Percentiles rank a stretch among this genome's conserved stretches.
phyloP scores from a whole-genome alignment of 2,113 vertebrate genomes.

The Pterocles gutturalis region DNA sequence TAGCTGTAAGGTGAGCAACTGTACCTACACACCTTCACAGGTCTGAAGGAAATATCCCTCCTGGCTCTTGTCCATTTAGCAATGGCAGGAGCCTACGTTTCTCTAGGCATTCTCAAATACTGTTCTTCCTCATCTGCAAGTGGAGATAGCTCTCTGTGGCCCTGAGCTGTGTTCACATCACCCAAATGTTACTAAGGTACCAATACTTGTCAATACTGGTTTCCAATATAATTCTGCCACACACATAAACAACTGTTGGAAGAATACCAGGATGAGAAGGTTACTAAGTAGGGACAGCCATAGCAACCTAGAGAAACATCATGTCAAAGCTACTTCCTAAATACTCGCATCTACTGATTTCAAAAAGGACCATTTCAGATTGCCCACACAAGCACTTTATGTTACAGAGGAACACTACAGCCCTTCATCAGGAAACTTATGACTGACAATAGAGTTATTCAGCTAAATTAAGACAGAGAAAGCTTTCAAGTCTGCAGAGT shows the following conservation, averaged over 20 bases:
- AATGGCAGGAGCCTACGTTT: not conserved
- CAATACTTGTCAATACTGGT: not conserved
- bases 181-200: not conserved
- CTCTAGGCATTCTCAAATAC: not conserved
- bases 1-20: not conserved
- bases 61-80: accelerated
- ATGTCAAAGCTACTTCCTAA: not conserved
- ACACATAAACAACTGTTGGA: not conserved
- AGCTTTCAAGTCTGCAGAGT: not conserved
- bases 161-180: not conserved
- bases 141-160: not conserved
- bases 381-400: not conserved
- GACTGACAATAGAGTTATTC: not conserved
- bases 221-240: not conserved
- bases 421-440: not conserved
- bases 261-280: not conserved
- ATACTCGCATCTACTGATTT: not conserved
- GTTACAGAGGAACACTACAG: not conserved
- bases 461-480: not conserved
- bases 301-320: not conserved
- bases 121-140: not conserved
- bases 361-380: not conserved
- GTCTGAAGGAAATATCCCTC: not conserved
- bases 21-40: too few relatives aligned
- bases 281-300: not conserved